Evolutionary conservation across 1,140 invertebrate species (phyloP).

Genomic region (Paralvinella palmiformis): DNA sequence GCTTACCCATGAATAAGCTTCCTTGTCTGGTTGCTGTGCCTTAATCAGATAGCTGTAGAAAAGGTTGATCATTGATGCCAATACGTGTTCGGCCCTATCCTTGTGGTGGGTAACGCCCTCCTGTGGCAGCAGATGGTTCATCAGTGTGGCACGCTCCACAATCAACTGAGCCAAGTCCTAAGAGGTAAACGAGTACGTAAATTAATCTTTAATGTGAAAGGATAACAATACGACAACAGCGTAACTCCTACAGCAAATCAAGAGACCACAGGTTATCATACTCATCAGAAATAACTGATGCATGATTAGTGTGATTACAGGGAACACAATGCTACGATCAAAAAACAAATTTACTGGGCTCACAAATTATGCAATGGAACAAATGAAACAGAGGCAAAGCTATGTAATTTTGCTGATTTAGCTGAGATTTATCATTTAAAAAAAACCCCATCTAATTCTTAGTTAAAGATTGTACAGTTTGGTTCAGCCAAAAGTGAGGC

Average conservation of each 20-base stretch:
- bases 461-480: too few species aligned
- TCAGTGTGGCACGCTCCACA: slow-evolving; percentile 84
- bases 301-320: too few species aligned
- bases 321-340: too few species aligned
- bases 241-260: neutral
- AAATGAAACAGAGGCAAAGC: too few species aligned
- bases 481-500: too few species aligned
- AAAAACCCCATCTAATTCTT: too few species aligned
- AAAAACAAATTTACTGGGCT: too few species aligned
- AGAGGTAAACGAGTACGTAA: slow-evolving; percentile 20
- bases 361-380: too few species aligned
- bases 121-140: slow-evolving; percentile 71
- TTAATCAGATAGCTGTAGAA: slow-evolving; percentile 71
- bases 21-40: slow-evolving; percentile 58
- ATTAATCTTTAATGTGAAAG: neutral
- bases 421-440: too few species aligned
- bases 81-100: slow-evolving; percentile 28
- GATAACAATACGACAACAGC: neutral
- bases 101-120: neutral
- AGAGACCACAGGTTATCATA: slow-evolving; percentile 11
- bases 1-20: slow-evolving; percentile 52
- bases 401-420: too few species aligned
- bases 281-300: too few species aligned
- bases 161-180: slow-evolving; percentile 84
- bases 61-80: slow-evolving; percentile 71